These are phyloP conservation scores for Zosterops borbonicus DNA, from an alignment of 2,113 vertebrate genomes.

Conservation along the genomic window DNA sequence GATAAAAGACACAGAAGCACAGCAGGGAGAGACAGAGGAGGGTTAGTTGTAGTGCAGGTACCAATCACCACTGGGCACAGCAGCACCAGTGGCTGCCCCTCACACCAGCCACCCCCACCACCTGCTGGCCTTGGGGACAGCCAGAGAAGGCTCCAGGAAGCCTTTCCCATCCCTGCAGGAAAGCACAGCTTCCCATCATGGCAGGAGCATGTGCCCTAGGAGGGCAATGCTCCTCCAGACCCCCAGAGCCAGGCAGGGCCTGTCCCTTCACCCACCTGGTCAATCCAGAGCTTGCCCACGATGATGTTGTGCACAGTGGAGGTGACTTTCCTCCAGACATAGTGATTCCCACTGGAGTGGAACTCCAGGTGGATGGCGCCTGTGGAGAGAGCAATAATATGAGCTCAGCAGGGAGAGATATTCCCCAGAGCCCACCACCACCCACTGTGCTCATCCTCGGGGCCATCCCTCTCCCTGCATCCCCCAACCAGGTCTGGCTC, in stretches of 20 bases:
- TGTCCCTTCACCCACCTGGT: conserved; percentile 82
- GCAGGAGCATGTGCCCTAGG: accelerated
- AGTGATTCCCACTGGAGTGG: conserved; percentile 92
- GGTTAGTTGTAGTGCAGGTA: not conserved
- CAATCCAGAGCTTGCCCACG: conserved; percentile 98
- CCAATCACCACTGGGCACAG: not conserved
- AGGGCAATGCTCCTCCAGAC: not conserved
- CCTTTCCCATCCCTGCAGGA: not conserved
- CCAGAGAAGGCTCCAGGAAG: not conserved
- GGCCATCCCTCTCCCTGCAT: not conserved
- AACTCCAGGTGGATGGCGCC: conserved; percentile 96
- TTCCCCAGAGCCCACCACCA: not conserved
- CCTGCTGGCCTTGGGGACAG: not conserved
- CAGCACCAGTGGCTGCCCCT: not conserved
- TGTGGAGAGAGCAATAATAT: conserved; percentile 25
- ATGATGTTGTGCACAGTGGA: conserved; percentile 99
- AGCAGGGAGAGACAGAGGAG: conserved; percentile 31
- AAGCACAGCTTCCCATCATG: accelerated
- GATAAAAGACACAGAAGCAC: conserved; percentile 24
- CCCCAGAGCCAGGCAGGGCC: not conserved
- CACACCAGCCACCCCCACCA: not conserved
- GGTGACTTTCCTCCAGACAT: conserved; percentile 96
- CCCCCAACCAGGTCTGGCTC: accelerated
- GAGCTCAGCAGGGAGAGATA: not conserved
- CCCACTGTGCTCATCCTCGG: accelerated